Conservation (phyloP, 2,113 vertebrate species). For the Noctilio leporinus region DNA sequence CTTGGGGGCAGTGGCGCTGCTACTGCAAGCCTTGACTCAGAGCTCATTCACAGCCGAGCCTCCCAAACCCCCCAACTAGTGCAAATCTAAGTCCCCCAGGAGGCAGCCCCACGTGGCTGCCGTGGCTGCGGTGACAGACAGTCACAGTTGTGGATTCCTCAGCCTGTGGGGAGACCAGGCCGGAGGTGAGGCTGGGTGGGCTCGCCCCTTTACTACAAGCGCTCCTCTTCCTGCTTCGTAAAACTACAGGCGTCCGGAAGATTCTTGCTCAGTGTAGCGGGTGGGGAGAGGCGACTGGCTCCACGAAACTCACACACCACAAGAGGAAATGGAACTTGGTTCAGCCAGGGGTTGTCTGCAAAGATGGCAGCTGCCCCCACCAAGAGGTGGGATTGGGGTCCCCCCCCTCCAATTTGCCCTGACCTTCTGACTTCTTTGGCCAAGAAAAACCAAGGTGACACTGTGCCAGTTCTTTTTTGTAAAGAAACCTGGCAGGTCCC, state of each 20-base stretch:
- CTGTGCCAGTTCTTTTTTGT: not conserved
- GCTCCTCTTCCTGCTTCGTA: not conserved
- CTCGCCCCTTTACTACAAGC: fast-evolving
- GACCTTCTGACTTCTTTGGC: not conserved
- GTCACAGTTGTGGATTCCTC: not conserved
- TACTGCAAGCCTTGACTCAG: not conserved
- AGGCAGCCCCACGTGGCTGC: slow-evolving; percentile 29
- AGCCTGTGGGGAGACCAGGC: fast-evolving
- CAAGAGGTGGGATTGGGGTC: fast-evolving
- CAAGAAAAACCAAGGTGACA: not conserved
- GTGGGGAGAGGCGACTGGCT: fast-evolving
- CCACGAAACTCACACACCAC: fast-evolving
- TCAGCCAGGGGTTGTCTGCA: fast-evolving
- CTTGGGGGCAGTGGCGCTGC: not conserved
- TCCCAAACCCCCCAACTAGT: slow-evolving; percentile 47
- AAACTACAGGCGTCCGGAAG: not conserved
- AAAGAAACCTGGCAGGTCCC: not conserved
- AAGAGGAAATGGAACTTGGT: not conserved
- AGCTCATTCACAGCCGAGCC: slow-evolving; percentile 29
- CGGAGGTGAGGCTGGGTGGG: not conserved
- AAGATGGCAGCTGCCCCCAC: fast-evolving
- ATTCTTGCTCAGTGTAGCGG: no score
- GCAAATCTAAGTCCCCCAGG: slow-evolving; percentile 29
- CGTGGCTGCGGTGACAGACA: not conserved
- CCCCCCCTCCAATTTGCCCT: not conserved